phyloP scores from a whole-genome alignment of 2,113 vertebrate genomes.

The Ariopsis seemanni region DNA sequence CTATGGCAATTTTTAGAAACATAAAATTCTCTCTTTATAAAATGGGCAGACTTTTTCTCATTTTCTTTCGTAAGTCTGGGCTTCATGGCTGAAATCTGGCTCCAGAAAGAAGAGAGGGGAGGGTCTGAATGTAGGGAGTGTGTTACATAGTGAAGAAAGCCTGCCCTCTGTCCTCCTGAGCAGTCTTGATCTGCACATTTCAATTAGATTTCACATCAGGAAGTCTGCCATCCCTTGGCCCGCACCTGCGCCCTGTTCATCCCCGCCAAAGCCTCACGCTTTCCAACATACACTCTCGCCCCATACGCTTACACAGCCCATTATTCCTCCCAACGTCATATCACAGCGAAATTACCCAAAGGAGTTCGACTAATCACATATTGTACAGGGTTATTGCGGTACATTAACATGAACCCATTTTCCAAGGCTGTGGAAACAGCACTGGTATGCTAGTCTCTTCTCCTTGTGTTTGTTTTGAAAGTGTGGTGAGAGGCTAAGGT shows the following conservation, averaged over 20 bases:
- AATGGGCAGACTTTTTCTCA: slow-evolving; percentile 68
- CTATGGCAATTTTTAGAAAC: slow-evolving; percentile 34
- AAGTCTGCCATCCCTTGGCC: slow-evolving; percentile 68
- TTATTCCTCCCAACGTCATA: slow-evolving; percentile 26
- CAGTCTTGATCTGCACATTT: slow-evolving; percentile 76
- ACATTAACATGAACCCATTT: background rate
- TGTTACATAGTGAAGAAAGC: slow-evolving; percentile 65
- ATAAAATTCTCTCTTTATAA: slow-evolving; percentile 64
- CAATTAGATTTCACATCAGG: slow-evolving; percentile 78
- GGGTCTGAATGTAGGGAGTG: background rate
- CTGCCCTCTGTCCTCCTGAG: slow-evolving; percentile 62
- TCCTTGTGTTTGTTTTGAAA: slow-evolving; percentile 16
- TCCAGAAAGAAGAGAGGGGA: slow-evolving; percentile 18
- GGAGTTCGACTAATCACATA: background rate
- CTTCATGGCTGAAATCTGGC: slow-evolving; percentile 41
- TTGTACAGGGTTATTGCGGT: slow-evolving; percentile 18
- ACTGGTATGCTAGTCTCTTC: background rate
- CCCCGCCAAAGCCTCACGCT: slow-evolving; percentile 30
- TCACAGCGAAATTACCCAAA: background rate
- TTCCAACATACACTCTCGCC: slow-evolving; percentile 17
- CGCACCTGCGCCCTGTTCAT: slow-evolving; percentile 66
- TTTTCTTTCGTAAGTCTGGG: slow-evolving; percentile 40
- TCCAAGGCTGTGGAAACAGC: background rate
- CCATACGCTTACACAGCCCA: background rate
- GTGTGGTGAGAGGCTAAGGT: background rate